Evolutionary conservation across 2,113 vertebrate species (phyloP), one percentile per base, ranked within the genome.

Genomic region (Neofelis nebulosa): DNA sequence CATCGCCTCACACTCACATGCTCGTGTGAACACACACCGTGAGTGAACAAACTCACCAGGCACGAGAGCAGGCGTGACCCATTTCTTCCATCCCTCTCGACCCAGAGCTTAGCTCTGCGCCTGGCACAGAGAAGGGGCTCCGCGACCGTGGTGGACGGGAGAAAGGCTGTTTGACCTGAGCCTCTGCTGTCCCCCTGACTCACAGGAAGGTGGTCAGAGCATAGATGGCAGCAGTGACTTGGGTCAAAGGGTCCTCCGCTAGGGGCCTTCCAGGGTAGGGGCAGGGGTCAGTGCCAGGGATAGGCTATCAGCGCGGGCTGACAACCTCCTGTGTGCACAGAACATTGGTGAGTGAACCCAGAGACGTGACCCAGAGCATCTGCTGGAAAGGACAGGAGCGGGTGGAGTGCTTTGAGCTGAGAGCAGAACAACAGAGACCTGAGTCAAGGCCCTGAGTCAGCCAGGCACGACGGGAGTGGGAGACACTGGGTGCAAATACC

Each of bases 361-460:
- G 65, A 8, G 48, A 80, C 0, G 0, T 82, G 82, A 96, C 76
- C 57, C 23, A 27, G 78, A 74, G n/a, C 79, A 3, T 66, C 85
- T 94, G 29, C 80, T 84, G 52, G 76, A 55, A 38, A 81, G 52
- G 61, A 27, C 57, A 69, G 73, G 86, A 36, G 11, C 4, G 31
- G 85, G 92, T 29, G 82, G 91, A 36, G 68, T 23, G 11, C 61
- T 36, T 3, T 0, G 69, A 21, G 29, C 36, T 50, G 48, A 63
- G 85, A 95, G 23, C 89, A 18, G 29, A 52, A 45, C 50, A 29
- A 14, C 0, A 0, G 38, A 61, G 48, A 8, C 45, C 45, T 45
- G 45, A 45, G 4, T 65, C 4, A 1, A 80, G 52, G 82, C 66
- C 78, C 83, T 95, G 98, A 97, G 83, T 98, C 97, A 86, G 57